Conservation (phyloP, 1,140 invertebrate species). For the Aricia agestis region DNA sequence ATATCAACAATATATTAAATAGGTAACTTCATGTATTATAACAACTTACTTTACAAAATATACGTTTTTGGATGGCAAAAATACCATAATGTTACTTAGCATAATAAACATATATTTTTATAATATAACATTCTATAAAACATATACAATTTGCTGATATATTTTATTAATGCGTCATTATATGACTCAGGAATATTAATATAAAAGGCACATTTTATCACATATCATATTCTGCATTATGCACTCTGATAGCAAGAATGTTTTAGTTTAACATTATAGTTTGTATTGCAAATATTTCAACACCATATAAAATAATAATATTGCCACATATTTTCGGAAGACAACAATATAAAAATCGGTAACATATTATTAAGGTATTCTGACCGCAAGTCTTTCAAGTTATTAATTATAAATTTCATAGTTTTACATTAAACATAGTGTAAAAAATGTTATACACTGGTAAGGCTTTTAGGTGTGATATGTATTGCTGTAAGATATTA, state of each 20-base stretch:
- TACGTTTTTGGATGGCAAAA: background rate
- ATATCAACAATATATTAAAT: background rate
- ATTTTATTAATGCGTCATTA: background rate
- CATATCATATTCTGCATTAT: background rate
- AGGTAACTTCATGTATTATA: background rate
- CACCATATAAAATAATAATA: background rate
- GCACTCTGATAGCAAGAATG: background rate
- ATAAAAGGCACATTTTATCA: background rate
- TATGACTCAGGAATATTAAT: background rate
- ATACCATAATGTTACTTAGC: background rate
- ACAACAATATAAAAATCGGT: too few relatives aligned
- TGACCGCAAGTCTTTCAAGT: slow-evolving; percentile 4
- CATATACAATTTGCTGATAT: background rate
- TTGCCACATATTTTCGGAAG: background rate
- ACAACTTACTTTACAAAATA: background rate
- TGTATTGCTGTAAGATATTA: too few relatives aligned
- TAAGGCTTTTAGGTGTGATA: too few relatives aligned
- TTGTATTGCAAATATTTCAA: too few relatives aligned
- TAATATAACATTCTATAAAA: background rate
- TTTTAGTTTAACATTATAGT: background rate
- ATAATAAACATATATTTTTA: background rate
- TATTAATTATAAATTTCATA: background rate
- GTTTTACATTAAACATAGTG: too few relatives aligned
- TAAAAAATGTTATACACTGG: too few relatives aligned
- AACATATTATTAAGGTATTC: background rate